Evolutionary conservation across 2,888 invertebrate genomes (phyloP).

Genomic region (Sialis fuliginosa): DNA sequence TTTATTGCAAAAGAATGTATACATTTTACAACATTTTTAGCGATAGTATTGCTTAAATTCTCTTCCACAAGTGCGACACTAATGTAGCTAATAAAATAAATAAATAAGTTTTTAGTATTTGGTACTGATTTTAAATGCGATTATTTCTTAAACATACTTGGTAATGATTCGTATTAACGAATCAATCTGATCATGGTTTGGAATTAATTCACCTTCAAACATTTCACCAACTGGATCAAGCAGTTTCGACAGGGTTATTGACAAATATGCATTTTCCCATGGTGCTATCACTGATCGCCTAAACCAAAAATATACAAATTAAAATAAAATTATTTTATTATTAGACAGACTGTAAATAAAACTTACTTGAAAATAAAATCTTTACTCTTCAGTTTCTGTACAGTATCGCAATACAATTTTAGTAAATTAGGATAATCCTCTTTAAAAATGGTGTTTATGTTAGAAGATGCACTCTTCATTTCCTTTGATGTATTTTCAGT

Average conservation of each 20-base stretch:
- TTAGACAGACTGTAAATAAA: conserved; percentile 7
- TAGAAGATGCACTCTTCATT: conserved; percentile 31
- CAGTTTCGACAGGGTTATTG: conserved; percentile 63
- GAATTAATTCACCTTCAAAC: conserved; percentile 51
- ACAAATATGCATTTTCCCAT: conserved; percentile 74
- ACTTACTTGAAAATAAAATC: conserved; percentile 38
- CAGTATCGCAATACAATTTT: conserved; percentile 62
- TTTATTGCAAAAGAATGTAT: conserved; percentile 61
- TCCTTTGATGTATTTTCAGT: conserved; percentile 29
- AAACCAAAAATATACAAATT: conserved; percentile 10
- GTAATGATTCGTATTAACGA: conserved; percentile 47
- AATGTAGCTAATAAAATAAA: conserved; percentile 41
- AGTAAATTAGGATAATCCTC: conserved; percentile 74
- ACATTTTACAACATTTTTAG: conserved; percentile 69
- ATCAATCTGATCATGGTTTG: conserved; percentile 61
- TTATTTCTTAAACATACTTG: conserved; percentile 22
- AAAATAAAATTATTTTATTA: conserved; percentile 1
- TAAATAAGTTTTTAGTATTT: not conserved
- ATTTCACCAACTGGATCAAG: conserved; percentile 73
- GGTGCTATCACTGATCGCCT: conserved; percentile 39
- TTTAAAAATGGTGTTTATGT: conserved; percentile 66
- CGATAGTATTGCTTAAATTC: conserved; percentile 56
- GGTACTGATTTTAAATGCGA: not conserved
- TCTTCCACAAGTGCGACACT: conserved; percentile 74
- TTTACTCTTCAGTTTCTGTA: conserved; percentile 45